Base-by-base conservation (phyloP, 2,797 vertebrate species). In the Siniperca obscura region DNA sequence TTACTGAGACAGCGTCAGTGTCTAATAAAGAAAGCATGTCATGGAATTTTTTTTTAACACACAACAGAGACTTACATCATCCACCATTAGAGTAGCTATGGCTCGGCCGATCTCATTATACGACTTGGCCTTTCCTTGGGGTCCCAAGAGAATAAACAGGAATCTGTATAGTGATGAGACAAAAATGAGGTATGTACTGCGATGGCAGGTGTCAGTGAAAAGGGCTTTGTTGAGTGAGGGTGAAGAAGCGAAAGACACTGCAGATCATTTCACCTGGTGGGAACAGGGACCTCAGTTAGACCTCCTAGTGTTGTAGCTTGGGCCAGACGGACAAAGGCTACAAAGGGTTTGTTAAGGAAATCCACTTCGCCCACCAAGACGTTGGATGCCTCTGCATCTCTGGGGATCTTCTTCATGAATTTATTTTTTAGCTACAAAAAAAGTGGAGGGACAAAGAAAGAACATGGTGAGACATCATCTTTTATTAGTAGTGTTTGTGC, bases 391-490 rank as follows among this genome's bases (percentile, higher is more conserved):
- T 99, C 98, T 0, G 98, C 98, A 52, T 99, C 97, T 86, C 97
- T 95, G n/a, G 98, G 98, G 57, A 99, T 98, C 96, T 99, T 99
- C 95, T 99, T 99, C 95, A 99, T 99, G 94, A 99, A 99, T 75
- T 99, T 99, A 83, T 99, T 99, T 93, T 96, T 99, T 55, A 98
- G 89, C 98, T 99, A 87, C 52, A 80, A 0, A 50, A 53, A 30
- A 30, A 30, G 42, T 27, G 50, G 27, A 42, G 13, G 38, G 1
- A 38, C 5, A 70, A 9, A 66, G 5, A 48, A 30, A 76, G 10
- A 65, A 64, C 27, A 83, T 0, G 12, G 13, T 44, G 27, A 64
- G 36, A 60, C 4, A 38, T 22, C 7, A 27, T 50, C 1, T 44
- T 46, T 30, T 38, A 25, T 44, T 11, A 19, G 17, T 9, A 30